These are phyloP conservation scores for Papilio xuthus DNA, from an alignment of 1,140 invertebrate species.

Conservation along the genomic window DNA sequence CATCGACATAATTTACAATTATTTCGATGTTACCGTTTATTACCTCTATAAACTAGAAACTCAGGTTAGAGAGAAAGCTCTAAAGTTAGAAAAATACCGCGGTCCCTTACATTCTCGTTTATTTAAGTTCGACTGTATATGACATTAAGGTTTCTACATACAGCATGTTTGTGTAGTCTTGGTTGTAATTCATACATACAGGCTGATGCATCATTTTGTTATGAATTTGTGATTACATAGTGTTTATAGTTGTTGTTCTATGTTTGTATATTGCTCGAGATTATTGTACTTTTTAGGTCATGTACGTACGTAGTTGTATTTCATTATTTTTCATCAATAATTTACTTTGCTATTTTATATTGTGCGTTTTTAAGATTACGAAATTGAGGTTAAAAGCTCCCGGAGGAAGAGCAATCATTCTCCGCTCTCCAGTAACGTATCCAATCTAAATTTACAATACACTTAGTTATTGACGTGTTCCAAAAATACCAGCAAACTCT, in stretches of 20 bases:
- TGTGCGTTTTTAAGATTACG: neutral
- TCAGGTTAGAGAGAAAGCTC: too few species aligned
- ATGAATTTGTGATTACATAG: neutral
- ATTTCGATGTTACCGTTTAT: too few species aligned
- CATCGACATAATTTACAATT: too few species aligned
- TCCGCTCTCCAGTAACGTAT: constrained; percentile 43
- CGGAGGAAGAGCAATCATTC: constrained; percentile 22
- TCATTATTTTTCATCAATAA: neutral
- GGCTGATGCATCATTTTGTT: neutral
- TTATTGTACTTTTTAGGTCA: neutral
- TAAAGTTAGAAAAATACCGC: too few species aligned
- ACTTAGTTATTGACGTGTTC: constrained; percentile 80
- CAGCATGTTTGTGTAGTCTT: too few species aligned
- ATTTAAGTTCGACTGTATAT: too few species aligned
- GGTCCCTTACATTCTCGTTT: too few species aligned
- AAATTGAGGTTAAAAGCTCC: constrained; percentile 20
- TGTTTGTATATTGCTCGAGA: neutral
- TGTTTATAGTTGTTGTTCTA: neutral
- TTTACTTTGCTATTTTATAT: neutral
- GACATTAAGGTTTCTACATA: too few species aligned
- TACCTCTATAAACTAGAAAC: too few species aligned
- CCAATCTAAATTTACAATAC: constrained; percentile 67
- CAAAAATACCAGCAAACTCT: constrained; percentile 71
- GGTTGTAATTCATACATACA: too few species aligned
- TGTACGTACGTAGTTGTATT: too few species aligned